phyloP scores from a whole-genome alignment of 2,113 vertebrate genomes.

The Corythoichthys haematopterus region DNA sequence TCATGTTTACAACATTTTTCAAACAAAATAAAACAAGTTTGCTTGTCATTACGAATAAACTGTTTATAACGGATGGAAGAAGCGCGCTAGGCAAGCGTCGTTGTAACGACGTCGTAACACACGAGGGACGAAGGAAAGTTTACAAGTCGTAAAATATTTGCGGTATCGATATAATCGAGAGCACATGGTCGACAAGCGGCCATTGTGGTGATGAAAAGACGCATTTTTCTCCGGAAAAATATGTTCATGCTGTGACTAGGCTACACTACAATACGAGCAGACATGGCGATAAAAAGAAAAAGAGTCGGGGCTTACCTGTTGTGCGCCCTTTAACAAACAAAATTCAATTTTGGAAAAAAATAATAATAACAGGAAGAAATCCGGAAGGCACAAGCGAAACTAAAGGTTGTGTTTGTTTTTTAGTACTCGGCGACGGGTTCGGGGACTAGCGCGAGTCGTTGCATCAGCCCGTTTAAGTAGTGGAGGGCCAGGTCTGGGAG shows the following conservation, averaged over 20 bases:
- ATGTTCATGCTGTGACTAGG: not conserved
- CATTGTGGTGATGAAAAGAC: not conserved
- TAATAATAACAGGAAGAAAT: slow-evolving; percentile 3
- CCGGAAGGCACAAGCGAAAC: slow-evolving; percentile 10
- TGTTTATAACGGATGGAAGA: not conserved
- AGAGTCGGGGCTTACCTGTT: slow-evolving; percentile 46
- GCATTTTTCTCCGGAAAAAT: not conserved
- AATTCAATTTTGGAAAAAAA: slow-evolving; percentile 12
- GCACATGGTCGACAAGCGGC: not conserved
- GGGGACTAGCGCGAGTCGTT: slow-evolving; percentile 67
- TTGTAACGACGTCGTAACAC: slow-evolving; percentile 42
- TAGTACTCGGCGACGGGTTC: slow-evolving; percentile 43
- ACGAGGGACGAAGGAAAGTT: slow-evolving; percentile 36
- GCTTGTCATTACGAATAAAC: not conserved
- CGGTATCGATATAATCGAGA: not conserved
- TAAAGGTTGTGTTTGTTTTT: not conserved
- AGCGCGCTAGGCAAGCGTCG: slow-evolving; percentile 4
- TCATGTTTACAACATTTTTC: slow-evolving; percentile 15
- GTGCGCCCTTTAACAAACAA: slow-evolving; percentile 47
- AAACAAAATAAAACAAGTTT: slow-evolving; percentile 13
- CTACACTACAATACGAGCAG: not conserved
- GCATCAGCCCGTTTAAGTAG: slow-evolving; percentile 90
- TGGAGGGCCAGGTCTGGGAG: slow-evolving; percentile 68
- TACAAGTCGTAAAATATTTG: not conserved
- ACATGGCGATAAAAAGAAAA: not conserved